Base-by-base conservation (phyloP, 2,888 invertebrate genomes). In the Sisyra terminalis region DNA sequence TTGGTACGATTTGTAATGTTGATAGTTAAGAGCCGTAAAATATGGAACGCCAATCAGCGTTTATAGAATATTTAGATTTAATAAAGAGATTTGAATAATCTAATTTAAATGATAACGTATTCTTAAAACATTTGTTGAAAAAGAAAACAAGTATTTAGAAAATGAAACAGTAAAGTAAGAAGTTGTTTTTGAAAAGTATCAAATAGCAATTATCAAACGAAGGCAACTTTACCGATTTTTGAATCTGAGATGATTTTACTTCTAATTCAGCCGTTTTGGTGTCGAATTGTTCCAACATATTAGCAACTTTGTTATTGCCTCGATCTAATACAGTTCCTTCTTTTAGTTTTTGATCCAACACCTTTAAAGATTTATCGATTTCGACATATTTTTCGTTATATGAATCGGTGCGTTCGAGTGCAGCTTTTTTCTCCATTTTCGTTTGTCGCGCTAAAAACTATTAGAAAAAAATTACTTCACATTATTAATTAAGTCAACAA, bases 211-310 rank as follows among this genome's bases (percentile, higher is more conserved):
- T n/a, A n/a, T n/a, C n/a, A n/a, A n/a, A n/a, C n/a, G n/a, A n/a
- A n/a, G n/a, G n/a, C n/a, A n/a, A n/a, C n/a, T 68, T 72, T 65
- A 71, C 71, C 56, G 63, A 66, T 63, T 65, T 67, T 52, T 68
- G 69, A 39, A 57, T 29, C 2, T 14, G 14, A 13, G 14, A 48
- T 29, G 55, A 47, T 43, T 55, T 55, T 42, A 64, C 57, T 50
- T 68, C 70, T 18, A 67, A 64, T 53, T 70, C 70, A 37, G 64
- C 53, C 52, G 69, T 69, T 53, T 67, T 64, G 53, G 70, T 71
- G 40, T 70, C 66, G 55, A 83, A 73, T 53, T 87, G 72, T 59
- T 85, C 86, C n/a, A 88, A 88, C 65, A 90, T 78, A 44, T 79
- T 78, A 30, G 89, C 88, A 8, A 90, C 89, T 63, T 84, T 84